Evolutionary conservation across 2,797 vertebrate genomes (phyloP).

Genomic region (Intellagama lesueurii): DNA sequence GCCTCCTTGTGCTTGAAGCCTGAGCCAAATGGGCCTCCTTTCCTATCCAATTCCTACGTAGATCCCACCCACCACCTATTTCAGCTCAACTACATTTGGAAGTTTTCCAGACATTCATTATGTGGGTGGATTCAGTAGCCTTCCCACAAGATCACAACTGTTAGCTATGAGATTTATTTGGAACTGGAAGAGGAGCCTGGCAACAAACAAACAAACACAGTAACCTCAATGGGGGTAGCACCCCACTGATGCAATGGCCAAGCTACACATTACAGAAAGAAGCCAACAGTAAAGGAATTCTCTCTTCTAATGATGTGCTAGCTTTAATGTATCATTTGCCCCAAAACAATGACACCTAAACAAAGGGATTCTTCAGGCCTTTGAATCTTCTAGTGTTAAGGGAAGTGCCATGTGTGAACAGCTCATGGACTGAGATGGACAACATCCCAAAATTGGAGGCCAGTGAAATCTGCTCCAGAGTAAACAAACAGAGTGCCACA

Average conservation of each 20-base stretch:
- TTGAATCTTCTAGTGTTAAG: background rate
- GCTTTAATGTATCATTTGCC: too few species aligned
- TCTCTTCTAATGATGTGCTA: background rate
- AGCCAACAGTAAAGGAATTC: too few species aligned
- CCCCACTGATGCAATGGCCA: too few species aligned
- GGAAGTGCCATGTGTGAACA: background rate
- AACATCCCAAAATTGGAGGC: background rate
- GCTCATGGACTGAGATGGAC: too few species aligned
- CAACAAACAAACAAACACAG: background rate
- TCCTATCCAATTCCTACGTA: too few species aligned
- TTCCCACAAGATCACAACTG: background rate
- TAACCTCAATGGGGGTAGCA: too few species aligned
- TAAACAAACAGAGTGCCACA: background rate
- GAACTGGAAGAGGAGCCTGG: background rate
- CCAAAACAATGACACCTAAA: background rate
- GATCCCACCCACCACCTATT: background rate
- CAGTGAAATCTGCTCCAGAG: background rate
- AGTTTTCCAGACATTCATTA: background rate
- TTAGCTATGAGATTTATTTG: background rate
- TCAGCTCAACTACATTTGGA: background rate
- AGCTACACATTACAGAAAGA: too few species aligned
- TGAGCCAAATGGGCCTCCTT: too few species aligned
- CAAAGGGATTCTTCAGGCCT: background rate
- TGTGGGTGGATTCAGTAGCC: background rate
- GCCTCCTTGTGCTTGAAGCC: too few species aligned